These are phyloP conservation scores for Malurus elegans DNA, from an alignment of 2,113 vertebrate species.

Conservation along the genomic window DNA sequence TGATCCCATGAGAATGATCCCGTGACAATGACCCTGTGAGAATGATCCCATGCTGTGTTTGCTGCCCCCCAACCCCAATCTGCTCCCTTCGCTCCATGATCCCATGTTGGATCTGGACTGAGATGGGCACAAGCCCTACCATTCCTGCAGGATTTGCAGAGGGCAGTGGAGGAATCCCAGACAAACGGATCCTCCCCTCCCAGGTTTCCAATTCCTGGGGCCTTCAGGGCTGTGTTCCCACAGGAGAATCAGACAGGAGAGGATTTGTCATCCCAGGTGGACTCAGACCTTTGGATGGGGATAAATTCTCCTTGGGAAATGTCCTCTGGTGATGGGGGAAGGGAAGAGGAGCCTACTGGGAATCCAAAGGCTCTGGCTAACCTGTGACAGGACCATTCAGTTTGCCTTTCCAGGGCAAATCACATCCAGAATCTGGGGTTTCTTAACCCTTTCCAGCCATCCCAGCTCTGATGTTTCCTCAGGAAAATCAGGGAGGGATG, in stretches of 20 bases:
- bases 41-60: accelerated
- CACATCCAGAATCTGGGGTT: accelerated
- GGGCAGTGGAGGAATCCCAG: background rate
- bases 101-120: background rate
- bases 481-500: background rate
- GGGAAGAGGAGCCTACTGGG: background rate
- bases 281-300: background rate
- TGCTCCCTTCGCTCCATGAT: background rate
- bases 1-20: background rate
- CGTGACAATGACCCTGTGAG: too few relatives aligned
- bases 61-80: accelerated
- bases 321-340: background rate
- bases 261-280: background rate
- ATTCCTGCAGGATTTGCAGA: background rate
- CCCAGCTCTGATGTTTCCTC: background rate
- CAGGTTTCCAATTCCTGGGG: accelerated
- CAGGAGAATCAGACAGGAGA: background rate
- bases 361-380: background rate
- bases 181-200: background rate
- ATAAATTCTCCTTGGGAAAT: background rate
- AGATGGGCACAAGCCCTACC: background rate
- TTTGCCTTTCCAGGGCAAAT: background rate
- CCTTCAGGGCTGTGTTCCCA: too few relatives aligned
- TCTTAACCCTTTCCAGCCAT: background rate
- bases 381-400: accelerated